Evolutionary conservation across 2,113 vertebrate genomes (phyloP).

Genomic region (Amazona vittata): DNA sequence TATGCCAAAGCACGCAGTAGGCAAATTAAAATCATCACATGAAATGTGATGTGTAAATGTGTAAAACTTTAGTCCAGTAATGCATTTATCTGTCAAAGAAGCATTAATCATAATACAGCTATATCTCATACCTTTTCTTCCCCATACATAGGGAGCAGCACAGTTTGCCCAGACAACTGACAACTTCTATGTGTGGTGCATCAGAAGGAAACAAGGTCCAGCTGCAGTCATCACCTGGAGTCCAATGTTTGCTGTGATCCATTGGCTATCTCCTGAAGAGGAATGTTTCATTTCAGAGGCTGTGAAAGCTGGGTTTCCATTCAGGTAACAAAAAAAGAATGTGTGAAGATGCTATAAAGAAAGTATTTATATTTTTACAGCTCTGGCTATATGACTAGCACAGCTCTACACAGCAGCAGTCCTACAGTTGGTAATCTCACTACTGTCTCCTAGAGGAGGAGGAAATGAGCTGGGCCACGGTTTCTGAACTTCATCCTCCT

Average conservation of each 20-base stretch:
- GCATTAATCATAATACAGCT: background rate
- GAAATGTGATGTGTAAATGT: background rate
- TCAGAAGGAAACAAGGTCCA: background rate
- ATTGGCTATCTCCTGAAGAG: background rate
- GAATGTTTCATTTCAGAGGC: background rate
- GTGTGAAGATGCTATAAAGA: background rate
- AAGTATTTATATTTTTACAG: background rate
- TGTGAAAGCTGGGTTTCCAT: background rate
- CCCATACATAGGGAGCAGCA: background rate
- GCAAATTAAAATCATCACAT: background rate
- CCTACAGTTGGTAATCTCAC: slow-evolving; percentile 12
- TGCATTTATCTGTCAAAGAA: background rate
- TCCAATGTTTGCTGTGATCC: background rate
- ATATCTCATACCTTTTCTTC: background rate
- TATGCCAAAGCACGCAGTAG: slow-evolving; percentile 24
- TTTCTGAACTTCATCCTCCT: background rate
- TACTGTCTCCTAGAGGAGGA: slow-evolving; percentile 26
- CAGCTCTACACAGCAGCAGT: background rate
- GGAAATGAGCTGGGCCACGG: background rate
- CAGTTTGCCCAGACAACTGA: background rate
- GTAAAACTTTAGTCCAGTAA: background rate
- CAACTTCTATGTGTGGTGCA: background rate
- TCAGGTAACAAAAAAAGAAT: background rate
- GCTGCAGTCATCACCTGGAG: background rate
- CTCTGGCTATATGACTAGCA: background rate